phyloP scores from a whole-genome alignment of 2,797 vertebrate species.

The Ficedula albicollis region DNA sequence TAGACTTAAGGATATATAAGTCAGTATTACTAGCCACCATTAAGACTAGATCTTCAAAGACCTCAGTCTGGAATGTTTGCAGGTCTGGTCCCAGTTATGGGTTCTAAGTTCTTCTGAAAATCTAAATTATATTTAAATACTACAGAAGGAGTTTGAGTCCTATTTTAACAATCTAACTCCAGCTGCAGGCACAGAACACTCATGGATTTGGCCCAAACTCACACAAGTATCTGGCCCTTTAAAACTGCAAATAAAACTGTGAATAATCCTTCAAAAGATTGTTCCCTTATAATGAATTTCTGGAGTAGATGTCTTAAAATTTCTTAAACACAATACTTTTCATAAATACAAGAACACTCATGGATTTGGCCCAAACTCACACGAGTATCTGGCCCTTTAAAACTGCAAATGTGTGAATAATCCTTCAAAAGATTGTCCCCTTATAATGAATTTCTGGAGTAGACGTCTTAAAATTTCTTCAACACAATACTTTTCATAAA shows the following conservation, averaged over 20 bases:
- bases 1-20: neutral
- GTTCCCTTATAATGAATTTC: neutral
- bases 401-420: neutral
- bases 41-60: neutral
- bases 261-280: neutral
- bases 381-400: neutral
- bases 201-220: neutral
- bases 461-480: neutral
- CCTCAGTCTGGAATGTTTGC: conserved; percentile 10
- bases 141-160: neutral
- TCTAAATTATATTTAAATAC: conserved; percentile 32
- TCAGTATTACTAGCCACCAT: neutral
- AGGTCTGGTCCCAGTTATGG: conserved; percentile 19
- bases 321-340: neutral
- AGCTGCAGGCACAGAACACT: neutral
- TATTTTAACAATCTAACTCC: conserved; percentile 17
- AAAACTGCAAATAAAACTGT: neutral
- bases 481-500: neutral
- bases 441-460: neutral
- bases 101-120: conserved; percentile 40
- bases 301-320: neutral
- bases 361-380: neutral
- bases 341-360: neutral
- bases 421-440: neutral
- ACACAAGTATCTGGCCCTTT: neutral